phyloP scores from a whole-genome alignment of 2,888 invertebrate species.

The Lamellibrachia satsuma region DNA sequence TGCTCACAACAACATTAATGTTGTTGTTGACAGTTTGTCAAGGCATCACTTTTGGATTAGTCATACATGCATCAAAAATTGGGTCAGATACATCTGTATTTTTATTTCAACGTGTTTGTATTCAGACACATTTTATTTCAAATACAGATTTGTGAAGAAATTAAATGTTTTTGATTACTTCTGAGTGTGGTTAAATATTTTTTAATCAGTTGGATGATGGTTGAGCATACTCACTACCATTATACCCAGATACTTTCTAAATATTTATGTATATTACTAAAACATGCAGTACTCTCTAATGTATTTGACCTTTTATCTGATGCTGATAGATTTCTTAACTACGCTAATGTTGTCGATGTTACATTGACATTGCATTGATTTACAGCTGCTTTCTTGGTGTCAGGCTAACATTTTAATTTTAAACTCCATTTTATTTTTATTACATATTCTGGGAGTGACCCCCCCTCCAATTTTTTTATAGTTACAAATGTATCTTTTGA shows the following conservation, averaged over 20 bases:
- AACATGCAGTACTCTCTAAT: background rate
- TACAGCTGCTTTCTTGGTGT: background rate
- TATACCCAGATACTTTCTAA: background rate
- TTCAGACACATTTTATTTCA: background rate
- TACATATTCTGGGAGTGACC: too few relatives aligned
- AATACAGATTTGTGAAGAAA: background rate
- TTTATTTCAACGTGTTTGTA: background rate
- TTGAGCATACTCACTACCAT: background rate
- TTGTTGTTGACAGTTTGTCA: background rate
- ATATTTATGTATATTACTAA: background rate
- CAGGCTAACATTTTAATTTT: background rate
- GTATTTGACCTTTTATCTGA: conserved; percentile 3
- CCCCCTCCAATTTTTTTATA: background rate
- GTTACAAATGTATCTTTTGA: too few relatives aligned
- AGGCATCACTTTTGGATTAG: background rate
- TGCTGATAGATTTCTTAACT: background rate
- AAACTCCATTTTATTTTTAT: too few relatives aligned
- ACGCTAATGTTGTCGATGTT: background rate
- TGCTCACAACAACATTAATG: background rate
- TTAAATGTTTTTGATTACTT: background rate
- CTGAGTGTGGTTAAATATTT: background rate
- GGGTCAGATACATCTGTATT: background rate
- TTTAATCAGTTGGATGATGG: background rate
- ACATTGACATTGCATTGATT: background rate
- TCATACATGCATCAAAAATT: background rate